Conservation (phyloP, 2,113 vertebrate genomes). For the Rhombomys opimus region DNA sequence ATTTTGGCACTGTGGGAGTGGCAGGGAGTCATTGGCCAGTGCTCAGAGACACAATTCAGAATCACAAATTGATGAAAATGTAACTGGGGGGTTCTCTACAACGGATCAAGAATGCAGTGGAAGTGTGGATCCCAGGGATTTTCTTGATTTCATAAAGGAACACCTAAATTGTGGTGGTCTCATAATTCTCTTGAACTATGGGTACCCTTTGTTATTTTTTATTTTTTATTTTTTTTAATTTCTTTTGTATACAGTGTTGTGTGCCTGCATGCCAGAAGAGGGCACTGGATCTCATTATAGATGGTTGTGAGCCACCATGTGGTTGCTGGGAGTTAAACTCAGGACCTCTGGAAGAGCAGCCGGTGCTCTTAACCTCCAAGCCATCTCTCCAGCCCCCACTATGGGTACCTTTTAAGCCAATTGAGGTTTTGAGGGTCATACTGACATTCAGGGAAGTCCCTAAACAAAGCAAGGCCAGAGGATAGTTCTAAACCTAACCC, state of each 20-base stretch:
- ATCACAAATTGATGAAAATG: not conserved
- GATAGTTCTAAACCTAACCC: not conserved
- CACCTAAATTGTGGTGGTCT: not conserved
- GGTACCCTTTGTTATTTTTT: conserved; percentile 19
- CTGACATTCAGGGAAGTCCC: not conserved
- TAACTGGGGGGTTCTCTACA: not conserved
- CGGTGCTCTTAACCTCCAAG: too few relatives aligned
- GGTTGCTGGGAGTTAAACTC: too few relatives aligned
- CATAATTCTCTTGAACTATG: not conserved
- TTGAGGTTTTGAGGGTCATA: not conserved
- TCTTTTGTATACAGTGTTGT: too few relatives aligned
- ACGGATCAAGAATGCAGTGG: not conserved
- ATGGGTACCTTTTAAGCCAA: not conserved
- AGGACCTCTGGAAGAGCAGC: too few relatives aligned
- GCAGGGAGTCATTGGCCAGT: not conserved
- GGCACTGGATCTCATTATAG: too few relatives aligned
- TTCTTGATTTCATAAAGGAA: not conserved
- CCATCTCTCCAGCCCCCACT: too few relatives aligned
- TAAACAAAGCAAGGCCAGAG: not conserved
- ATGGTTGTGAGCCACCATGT: too few relatives aligned
- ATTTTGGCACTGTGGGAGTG: not conserved
- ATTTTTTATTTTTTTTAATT: not conserved
- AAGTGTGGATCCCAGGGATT: not conserved
- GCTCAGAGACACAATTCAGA: conserved; percentile 15
- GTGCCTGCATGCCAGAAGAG: too few relatives aligned